Evolutionary conservation across 2,888 invertebrate genomes (phyloP).

Genomic region (Homarus gammarus): DNA sequence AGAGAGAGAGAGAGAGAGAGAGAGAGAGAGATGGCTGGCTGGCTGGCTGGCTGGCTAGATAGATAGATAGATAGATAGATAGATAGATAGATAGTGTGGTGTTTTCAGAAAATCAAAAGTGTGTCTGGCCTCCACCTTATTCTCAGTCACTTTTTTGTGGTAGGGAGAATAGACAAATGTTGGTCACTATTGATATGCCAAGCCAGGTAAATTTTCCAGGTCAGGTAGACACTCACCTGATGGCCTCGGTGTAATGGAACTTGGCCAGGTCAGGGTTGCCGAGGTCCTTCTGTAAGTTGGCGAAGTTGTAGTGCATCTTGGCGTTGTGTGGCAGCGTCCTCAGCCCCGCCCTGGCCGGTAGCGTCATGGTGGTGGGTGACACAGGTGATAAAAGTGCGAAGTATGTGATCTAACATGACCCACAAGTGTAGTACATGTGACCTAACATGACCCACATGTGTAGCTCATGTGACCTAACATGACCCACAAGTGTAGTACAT

Average conservation of each 20-base stretch:
- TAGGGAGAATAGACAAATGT: background rate
- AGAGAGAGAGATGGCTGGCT: background rate
- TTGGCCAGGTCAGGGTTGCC: constrained; percentile 87
- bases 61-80: background rate
- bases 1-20: background rate
- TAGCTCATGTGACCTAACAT: no score
- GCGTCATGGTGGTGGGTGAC: background rate
- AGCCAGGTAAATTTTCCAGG: background rate
- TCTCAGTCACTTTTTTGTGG: background rate
- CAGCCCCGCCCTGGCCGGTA: constrained; percentile 81
- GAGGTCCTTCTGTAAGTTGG: constrained; percentile 89
- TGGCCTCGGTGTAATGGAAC: constrained; percentile 88
- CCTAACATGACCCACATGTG: no score
- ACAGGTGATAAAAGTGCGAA: no score
- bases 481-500: no score
- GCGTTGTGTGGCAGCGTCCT: constrained; percentile 90
- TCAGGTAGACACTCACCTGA: constrained; percentile 83
- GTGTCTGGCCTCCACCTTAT: no score
- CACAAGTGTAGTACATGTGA: no score
- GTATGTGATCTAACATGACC: no score
- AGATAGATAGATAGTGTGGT: background rate
- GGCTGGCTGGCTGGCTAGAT: background rate
- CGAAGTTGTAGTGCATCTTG: constrained; percentile 94
- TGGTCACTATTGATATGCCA: background rate
- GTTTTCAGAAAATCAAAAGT: background rate